Conservation (phyloP, 2,888 invertebrate species). For the Tipula vernalis region DNA sequence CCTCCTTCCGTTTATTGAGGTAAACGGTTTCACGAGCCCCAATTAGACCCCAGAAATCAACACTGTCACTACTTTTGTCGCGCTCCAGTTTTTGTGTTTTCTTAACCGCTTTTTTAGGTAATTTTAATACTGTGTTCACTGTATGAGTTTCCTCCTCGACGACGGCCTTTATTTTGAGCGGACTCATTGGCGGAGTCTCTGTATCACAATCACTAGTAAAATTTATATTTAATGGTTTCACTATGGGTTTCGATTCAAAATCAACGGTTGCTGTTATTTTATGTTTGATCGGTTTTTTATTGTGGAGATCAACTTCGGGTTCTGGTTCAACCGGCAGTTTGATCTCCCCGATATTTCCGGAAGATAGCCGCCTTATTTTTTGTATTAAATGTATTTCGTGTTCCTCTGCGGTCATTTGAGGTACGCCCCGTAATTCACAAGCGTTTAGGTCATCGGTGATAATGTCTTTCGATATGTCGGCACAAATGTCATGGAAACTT, state of each 20-base stretch:
- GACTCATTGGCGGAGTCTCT: constrained; percentile 18
- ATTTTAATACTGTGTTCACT: constrained; percentile 28
- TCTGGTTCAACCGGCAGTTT: neutral
- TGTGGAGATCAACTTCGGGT: neutral
- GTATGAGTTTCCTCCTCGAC: constrained; percentile 31
- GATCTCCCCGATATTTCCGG: neutral
- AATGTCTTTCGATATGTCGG: constrained; percentile 40
- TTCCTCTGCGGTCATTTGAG: constrained; percentile 41
- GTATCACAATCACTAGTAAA: neutral
- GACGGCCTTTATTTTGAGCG: constrained; percentile 31
- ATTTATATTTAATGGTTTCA: constrained; percentile 12
- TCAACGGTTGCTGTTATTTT: constrained; percentile 32
- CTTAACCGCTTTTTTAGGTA: constrained; percentile 27
- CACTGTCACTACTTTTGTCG: constrained; percentile 26
- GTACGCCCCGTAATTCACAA: constrained; percentile 37
- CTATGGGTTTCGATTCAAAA: constrained; percentile 20
- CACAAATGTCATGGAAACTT: constrained; percentile 43
- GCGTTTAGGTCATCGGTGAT: constrained; percentile 42
- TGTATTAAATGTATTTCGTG: neutral
- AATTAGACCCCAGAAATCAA: constrained; percentile 53
- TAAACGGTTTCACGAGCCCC: constrained; percentile 53
- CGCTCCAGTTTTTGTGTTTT: neutral
- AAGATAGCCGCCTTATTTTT: constrained; percentile 7
- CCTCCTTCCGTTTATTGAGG: constrained; percentile 38
- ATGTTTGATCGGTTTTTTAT: constrained; percentile 26